Conservation (phyloP, 2,797 vertebrate genomes). For the Fistularia tabacaria region DNA sequence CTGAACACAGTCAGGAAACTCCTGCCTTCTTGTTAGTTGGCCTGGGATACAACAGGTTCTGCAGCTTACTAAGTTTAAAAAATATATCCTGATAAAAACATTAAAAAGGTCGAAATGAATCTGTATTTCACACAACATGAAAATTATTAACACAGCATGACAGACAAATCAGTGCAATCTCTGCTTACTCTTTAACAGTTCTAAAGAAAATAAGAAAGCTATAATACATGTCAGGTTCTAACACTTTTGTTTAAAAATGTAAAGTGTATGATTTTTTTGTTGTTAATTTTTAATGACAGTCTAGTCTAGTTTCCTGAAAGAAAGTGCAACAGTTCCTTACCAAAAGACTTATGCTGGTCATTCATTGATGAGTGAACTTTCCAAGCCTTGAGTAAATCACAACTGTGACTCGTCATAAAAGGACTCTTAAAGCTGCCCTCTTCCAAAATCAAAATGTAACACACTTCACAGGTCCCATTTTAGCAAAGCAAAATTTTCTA, state of each 20-base stretch:
- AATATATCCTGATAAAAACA: conserved; percentile 18
- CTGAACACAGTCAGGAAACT: conserved; percentile 73
- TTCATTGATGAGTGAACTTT: conserved; percentile 8
- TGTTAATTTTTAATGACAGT: too few species aligned
- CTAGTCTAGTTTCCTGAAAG: background rate
- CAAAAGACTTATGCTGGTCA: conserved; percentile 44
- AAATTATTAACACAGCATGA: too few species aligned
- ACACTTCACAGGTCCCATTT: conserved; percentile 26
- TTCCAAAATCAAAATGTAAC: conserved; percentile 7
- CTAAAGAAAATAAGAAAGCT: too few species aligned
- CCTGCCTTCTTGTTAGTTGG: conserved; percentile 59
- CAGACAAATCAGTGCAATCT: too few species aligned
- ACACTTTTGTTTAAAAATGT: too few species aligned
- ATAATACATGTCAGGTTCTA: too few species aligned
- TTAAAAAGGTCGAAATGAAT: background rate
- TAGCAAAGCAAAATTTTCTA: conserved; percentile 13
- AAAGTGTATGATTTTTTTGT: too few species aligned
- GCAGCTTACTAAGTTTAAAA: conserved; percentile 39
- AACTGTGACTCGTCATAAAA: conserved; percentile 24
- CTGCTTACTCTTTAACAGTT: too few species aligned
- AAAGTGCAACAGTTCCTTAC: background rate
- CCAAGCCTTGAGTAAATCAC: conserved; percentile 1
- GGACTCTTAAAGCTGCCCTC: conserved; percentile 11
- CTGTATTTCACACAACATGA: background rate
- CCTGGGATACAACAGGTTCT: conserved; percentile 64